phyloP scores from a whole-genome alignment of 1,140 invertebrate genomes.

The Argopecten irradians region DNA sequence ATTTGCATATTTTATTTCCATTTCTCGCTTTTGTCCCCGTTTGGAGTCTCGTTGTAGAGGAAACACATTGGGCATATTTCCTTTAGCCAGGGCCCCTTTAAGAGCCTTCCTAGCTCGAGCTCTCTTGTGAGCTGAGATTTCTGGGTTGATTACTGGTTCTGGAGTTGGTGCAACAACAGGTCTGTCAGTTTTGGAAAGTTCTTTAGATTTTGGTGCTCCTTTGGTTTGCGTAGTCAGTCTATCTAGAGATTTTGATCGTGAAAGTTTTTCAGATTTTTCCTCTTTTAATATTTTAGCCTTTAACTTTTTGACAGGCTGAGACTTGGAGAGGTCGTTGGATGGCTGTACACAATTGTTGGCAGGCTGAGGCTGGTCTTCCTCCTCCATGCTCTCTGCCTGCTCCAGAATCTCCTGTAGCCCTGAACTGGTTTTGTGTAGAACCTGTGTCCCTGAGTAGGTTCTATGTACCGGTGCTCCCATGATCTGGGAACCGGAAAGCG shows the following conservation, averaged over 20 bases:
- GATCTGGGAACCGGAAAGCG: constrained; percentile 49
- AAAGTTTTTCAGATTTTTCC: not conserved
- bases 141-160: constrained; percentile 9
- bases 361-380: constrained; percentile 32
- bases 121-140: constrained; percentile 33
- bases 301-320: not conserved
- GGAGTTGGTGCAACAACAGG: not conserved
- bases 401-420: constrained; percentile 56
- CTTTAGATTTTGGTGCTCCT: not conserved
- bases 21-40: constrained; percentile 55
- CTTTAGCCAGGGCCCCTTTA: not conserved
- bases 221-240: not conserved
- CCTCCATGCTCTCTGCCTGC: constrained; percentile 44
- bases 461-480: constrained; percentile 41
- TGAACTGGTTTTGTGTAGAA: constrained; percentile 49
- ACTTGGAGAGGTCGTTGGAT: not conserved
- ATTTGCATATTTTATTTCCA: constrained; percentile 61
- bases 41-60: constrained; percentile 31
- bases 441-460: constrained; percentile 49
- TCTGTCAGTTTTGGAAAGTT: not conserved
- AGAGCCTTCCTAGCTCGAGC: constrained; percentile 9
- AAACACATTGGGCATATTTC: not conserved
- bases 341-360: not conserved
- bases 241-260: not conserved
- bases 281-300: constrained; percentile 4